Evolutionary conservation across 2,888 invertebrate genomes (phyloP), one percentile per base, ranked within the genome.

Genomic region (Strigamia crassipes): DNA sequence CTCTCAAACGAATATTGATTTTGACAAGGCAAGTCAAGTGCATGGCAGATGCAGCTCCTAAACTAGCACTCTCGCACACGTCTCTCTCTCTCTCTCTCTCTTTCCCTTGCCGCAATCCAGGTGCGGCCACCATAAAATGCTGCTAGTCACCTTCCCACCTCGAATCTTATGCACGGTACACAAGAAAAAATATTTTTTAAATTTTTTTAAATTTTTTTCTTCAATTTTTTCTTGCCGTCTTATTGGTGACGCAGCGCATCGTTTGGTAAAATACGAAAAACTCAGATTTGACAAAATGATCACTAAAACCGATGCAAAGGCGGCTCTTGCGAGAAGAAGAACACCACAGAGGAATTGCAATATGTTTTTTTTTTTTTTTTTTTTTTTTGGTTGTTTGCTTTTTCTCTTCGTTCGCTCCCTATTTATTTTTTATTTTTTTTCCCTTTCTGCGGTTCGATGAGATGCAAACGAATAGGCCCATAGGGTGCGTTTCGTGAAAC

Each of bases 1-100:
- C 78, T 78, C 34, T 34, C 41, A 12, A 42, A 78, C 38, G 42
- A 42, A 78, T 78, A 78, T 78, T 41, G 79, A 78, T 78, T 78
- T 78, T 78, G 79, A 78, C 79, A 41, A 23, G 79, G 42, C 42
- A 42, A 42, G 38, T 78, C 79, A 78, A 78, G 79, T 78, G 79
- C 21, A 78, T 41, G 79, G 41, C 38, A 78, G 79, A 78, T 78
- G 79, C 38, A 78, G 79, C 21, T 18, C 61, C 73, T 73, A 73
- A 73, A 73, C 73, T 73, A 73, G 13, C 23, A 73, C 27, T 66
- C 66, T 66, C 23, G 66, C 66, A 23, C 27, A 66, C 66, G 27
- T 27, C 27, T 27, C 27, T 27, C 27, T 27, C 27, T 27, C 27
- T 1, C 27, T 27, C 27, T 27, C 27, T 27, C 27, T 27, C 27